Percentiles rank a stretch among this genome's conserved stretches.
Evolutionary conservation across 2,113 vertebrate species (phyloP).

Genomic region (Eolophus roseicapilla): DNA sequence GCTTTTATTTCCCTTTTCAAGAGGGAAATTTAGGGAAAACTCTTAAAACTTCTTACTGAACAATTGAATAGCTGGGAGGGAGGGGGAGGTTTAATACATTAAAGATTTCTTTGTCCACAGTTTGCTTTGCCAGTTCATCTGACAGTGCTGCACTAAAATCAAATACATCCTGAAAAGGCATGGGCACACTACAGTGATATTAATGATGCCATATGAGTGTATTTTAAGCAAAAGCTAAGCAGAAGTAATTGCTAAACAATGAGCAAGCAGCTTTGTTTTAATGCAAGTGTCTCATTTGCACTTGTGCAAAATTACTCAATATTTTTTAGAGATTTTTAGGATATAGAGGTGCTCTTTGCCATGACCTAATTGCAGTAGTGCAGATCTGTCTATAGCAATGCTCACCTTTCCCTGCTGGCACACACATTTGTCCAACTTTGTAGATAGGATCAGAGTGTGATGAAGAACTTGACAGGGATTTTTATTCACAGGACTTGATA

Average conservation of each 20-base stretch:
- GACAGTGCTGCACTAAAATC: background rate
- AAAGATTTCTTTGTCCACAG: background rate
- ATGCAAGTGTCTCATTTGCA: rapidly evolving
- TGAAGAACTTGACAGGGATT: background rate
- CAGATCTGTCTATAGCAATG: background rate
- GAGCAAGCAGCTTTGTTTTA: background rate
- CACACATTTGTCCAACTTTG: background rate
- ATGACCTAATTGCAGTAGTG: background rate
- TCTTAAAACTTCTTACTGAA: background rate
- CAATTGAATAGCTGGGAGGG: background rate
- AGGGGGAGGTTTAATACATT: rapidly evolving
- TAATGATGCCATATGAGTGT: background rate
- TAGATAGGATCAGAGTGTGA: background rate
- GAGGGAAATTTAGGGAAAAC: background rate
- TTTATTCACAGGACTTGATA: background rate
- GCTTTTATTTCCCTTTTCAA: background rate
- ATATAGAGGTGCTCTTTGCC: background rate
- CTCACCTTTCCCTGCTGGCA: background rate
- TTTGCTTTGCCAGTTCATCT: background rate
- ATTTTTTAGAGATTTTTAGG: background rate
- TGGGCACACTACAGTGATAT: background rate
- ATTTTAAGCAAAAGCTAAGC: background rate
- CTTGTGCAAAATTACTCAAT: background rate
- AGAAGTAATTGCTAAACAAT: background rate
- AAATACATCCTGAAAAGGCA: background rate